phyloP scores from a whole-genome alignment of 64 coral and sea anemone genomes.

The Montipora sp. region DNA sequence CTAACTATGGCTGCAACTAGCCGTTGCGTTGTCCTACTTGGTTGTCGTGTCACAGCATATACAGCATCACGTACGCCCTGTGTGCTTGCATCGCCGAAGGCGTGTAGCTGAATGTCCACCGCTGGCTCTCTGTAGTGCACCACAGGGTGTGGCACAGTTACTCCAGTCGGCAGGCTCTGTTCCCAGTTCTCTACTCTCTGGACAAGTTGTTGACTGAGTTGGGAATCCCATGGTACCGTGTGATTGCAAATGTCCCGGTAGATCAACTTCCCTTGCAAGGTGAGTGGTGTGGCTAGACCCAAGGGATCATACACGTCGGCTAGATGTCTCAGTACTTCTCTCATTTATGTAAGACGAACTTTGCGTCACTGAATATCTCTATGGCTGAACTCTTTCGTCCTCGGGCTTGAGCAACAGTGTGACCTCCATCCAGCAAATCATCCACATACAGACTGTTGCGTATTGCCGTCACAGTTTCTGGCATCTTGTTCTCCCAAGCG shows the following conservation, averaged over 20 bases:
- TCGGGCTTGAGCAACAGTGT: background rate
- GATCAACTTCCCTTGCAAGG: no score
- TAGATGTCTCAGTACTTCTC: background rate
- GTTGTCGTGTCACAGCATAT: no score
- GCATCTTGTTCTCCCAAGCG: background rate
- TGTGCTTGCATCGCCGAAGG: background rate
- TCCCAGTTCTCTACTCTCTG: background rate
- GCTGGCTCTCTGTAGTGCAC: background rate
- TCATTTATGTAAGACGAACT: background rate
- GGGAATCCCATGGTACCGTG: no score
- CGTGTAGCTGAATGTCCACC: background rate
- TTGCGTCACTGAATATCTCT: background rate
- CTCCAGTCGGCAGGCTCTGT: background rate
- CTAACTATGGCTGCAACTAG: no score
- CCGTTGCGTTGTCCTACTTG: no score
- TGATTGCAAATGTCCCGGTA: no score
- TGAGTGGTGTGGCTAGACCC: background rate
- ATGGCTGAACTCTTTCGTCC: background rate
- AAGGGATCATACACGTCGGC: background rate
- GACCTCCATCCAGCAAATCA: background rate
- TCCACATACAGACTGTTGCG: background rate
- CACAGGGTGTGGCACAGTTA: background rate
- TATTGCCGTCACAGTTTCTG: background rate
- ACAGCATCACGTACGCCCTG: no score
- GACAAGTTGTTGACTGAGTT: no score